Evolutionary conservation across 92 coral and sea anemone genomes (phyloP).

Genomic region (Zoanthus solanderi): DNA sequence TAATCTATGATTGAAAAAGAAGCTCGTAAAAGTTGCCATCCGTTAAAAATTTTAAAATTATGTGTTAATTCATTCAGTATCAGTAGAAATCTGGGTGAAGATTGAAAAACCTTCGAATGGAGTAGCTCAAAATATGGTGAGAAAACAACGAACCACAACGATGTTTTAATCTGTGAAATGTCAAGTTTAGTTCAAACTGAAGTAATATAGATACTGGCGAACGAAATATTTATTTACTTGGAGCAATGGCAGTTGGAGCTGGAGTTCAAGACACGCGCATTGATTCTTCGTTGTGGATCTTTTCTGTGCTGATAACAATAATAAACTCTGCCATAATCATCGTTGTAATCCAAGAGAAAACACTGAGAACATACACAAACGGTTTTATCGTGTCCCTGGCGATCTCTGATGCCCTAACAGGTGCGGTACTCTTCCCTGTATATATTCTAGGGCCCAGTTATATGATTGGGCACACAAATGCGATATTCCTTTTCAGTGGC

Average conservation of each 20-base stretch:
- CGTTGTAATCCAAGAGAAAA: constrained; percentile 24
- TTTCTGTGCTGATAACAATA: neutral
- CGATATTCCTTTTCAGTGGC: constrained; percentile 28
- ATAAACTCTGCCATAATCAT: constrained; percentile 6
- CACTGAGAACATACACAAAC: constrained; percentile 24
- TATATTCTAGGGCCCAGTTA: constrained; percentile 27
- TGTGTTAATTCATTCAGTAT: no score
- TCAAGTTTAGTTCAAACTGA: no score
- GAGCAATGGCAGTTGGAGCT: constrained; percentile 31
- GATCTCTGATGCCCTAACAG: constrained; percentile 30
- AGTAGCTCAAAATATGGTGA: no score
- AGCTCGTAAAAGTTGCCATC: no score
- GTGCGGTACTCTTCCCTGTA: constrained; percentile 38
- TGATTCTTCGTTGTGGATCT: constrained; percentile 32
- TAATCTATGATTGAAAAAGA: no score
- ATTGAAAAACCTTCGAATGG: no score
- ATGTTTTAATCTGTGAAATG: no score
- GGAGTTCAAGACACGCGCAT: neutral
- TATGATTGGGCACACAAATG: constrained; percentile 32
- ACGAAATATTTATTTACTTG: neutral
- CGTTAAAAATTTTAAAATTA: no score
- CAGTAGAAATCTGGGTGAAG: no score
- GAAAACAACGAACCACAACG: no score
- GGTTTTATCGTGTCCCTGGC: constrained; percentile 35
- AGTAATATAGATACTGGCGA: no score